Base-by-base conservation (phyloP, 2,797 vertebrate species). In the Hephaestus fuliginosus region DNA sequence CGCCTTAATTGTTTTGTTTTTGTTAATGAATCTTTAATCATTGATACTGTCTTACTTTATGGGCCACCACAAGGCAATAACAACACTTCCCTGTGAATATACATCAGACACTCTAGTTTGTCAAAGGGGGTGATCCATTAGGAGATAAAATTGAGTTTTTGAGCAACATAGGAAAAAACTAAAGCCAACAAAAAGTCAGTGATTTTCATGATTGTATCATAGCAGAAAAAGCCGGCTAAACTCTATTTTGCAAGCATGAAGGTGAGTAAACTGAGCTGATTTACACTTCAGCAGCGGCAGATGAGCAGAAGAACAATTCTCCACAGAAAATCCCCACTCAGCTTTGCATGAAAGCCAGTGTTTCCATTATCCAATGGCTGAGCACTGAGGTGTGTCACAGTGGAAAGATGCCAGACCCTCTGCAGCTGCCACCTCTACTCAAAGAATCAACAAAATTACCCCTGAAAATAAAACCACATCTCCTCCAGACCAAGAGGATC, bases 341-440 rank as follows among this genome's bases (percentile, higher is more conserved):
- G 53, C 48, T 81, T 56, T 53, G 52, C 78, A 69, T 61, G 7
- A 74, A 75, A 66, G 67, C 48, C 56, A 72, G 20, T 62, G 28
- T 58, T 65, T 77, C 46, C 28, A 76, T 71, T 62, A 76, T 74
- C 65, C 25, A 14, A 61, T 41, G 74, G 63, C 57, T 39, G 76
- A 76, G 48, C 65, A 58, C 43, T 49, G 74, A 86, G 61, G 64
- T 81, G 79, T 81, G 66, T 73, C 70, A 71, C 53, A 25, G 67
- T 62, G 67, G 76, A 78, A 68, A 74, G 64, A 83, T 46, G 62
- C 44, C 77, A 82, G 76, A 65, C 60, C 6, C 70, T 61, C 18
- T 70, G 33, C 87, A 77, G 86, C 88, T 84, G 84, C 57, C 74
- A 82, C 80, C 65, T 76, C 65, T 28, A 43, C 80, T 76, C 41